These are phyloP conservation scores for Eremobia ochroleuca DNA, from an alignment of 2,888 invertebrate species.

Conservation along the genomic window DNA sequence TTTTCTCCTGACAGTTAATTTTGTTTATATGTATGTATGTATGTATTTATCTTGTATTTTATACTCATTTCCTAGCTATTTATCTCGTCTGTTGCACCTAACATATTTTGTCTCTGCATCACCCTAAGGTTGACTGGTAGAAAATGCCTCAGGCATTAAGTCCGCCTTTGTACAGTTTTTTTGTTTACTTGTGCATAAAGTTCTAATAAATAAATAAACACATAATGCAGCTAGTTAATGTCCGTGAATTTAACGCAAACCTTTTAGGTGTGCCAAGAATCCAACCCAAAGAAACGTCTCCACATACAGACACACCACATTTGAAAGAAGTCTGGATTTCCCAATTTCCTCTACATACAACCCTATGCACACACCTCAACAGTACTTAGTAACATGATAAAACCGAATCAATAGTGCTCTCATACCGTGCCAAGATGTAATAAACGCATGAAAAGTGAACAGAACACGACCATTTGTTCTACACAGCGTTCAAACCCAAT, in stretches of 20 bases:
- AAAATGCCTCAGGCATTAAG: too few relatives aligned
- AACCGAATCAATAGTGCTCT: constrained; percentile 84
- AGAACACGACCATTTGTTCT: constrained; percentile 81
- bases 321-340: background rate
- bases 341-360: background rate
- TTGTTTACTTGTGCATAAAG: too few relatives aligned
- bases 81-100: too few relatives aligned
- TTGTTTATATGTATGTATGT: too few relatives aligned
- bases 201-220: too few relatives aligned
- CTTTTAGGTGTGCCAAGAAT: background rate
- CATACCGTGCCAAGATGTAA: constrained; percentile 86
- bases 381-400: constrained; percentile 82
- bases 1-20: too few relatives aligned
- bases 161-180: too few relatives aligned
- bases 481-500: constrained; percentile 63
- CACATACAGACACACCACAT: background rate
- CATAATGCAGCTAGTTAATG: background rate
- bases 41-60: too few relatives aligned
- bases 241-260: background rate
- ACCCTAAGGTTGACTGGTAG: too few relatives aligned
- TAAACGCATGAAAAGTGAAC: constrained; percentile 87
- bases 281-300: background rate
- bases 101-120: too few relatives aligned
- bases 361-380: constrained; percentile 71
- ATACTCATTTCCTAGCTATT: too few relatives aligned